These are phyloP conservation scores for Andrena cerasifolii DNA, from an alignment of 1,140 invertebrate species.

Conservation along the genomic window DNA sequence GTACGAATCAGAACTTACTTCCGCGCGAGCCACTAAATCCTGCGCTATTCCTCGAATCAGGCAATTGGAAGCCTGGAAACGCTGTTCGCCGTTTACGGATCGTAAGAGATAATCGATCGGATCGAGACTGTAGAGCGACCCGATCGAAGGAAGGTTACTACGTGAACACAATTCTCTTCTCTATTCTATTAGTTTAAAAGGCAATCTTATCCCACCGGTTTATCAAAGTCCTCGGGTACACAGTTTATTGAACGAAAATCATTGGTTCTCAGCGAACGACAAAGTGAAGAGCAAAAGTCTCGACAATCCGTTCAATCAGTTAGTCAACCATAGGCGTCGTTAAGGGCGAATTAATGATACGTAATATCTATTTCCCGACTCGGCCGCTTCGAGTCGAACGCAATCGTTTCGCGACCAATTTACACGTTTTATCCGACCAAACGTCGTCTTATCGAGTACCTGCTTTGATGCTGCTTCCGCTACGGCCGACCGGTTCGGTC, in stretches of 20 bases:
- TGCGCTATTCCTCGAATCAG: background rate
- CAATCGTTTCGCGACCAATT: constrained; percentile 70
- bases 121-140: background rate
- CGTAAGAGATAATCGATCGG: constrained; percentile 7
- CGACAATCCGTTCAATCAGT: constrained; percentile 58
- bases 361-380: constrained; percentile 44
- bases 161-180: constrained; percentile 29
- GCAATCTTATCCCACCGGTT: background rate
- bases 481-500: background rate
- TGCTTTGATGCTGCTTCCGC: constrained; percentile 60
- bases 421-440: constrained; percentile 66
- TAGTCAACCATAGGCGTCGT: constrained; percentile 31
- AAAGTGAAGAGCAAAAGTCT: constrained; percentile 15
- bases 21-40: no score
- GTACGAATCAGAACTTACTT: background rate
- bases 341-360: constrained; percentile 3
- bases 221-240: background rate
- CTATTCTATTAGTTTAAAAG: constrained; percentile 46
- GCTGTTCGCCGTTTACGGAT: constrained; percentile 10
- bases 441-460: constrained; percentile 54
- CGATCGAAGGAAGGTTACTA: background rate
- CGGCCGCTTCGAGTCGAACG: constrained; percentile 55
- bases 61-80: no score
- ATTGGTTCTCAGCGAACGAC: constrained; percentile 44
- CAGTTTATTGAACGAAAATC: constrained; percentile 9